These are phyloP conservation scores for Lasioglossum zephyrum DNA, from an alignment of 2,888 invertebrate species.

Conservation along the genomic window DNA sequence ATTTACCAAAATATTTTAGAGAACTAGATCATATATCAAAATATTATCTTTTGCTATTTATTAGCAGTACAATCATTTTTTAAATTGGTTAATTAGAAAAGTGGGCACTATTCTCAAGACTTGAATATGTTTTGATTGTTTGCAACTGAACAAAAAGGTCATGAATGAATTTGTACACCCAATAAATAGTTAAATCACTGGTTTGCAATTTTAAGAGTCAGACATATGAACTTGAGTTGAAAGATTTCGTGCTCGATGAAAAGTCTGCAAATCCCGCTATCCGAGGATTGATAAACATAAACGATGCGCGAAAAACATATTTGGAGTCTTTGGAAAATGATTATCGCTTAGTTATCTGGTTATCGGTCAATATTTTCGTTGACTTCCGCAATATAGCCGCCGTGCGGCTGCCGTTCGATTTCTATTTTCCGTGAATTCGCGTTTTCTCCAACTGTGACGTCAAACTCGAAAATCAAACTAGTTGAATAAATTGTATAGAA, in stretches of 20 bases:
- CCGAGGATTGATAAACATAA: background rate
- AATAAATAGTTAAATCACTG: background rate
- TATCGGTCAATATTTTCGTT: background rate
- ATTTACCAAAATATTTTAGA: background rate
- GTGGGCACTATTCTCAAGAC: background rate
- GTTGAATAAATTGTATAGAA: background rate
- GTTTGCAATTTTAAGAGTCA: background rate
- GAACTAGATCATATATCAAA: background rate
- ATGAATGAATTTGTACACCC: background rate
- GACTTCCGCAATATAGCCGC: background rate
- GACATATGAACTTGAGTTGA: background rate
- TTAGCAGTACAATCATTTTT: background rate
- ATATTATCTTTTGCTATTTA: background rate
- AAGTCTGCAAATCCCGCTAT: background rate
- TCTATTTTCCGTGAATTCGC: background rate
- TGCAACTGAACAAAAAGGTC: background rate
- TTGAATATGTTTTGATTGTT: background rate
- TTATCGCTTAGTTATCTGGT: background rate
- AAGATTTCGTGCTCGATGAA: background rate
- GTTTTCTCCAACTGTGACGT: background rate
- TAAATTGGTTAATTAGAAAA: background rate
- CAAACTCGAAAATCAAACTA: background rate
- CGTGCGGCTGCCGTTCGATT: background rate
- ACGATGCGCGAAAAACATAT: background rate
- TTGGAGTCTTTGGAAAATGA: background rate